phyloP scores from a whole-genome alignment of 2,113 vertebrate genomes.

The Sinocyclocheilus anophthalmus region DNA sequence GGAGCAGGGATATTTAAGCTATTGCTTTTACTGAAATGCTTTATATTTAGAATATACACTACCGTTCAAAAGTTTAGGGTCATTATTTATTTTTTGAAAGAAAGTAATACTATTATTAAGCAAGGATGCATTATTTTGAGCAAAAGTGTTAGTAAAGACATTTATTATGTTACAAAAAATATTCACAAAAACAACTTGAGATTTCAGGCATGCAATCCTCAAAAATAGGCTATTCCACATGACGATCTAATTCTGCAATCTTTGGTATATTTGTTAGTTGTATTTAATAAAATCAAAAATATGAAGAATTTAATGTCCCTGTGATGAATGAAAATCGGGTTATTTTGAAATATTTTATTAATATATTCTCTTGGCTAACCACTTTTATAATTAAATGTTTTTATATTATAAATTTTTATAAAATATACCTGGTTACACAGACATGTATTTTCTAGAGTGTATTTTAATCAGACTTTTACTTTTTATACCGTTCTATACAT shows the following conservation, averaged over 20 bases:
- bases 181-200: neutral
- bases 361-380: too few relatives aligned
- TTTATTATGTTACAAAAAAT: neutral
- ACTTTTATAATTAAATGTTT: too few relatives aligned
- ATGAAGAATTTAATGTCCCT: neutral
- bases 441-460: too few relatives aligned
- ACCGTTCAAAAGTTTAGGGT: neutral
- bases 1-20: neutral
- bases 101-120: neutral
- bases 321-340: neutral
- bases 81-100: neutral
- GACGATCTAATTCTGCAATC: neutral
- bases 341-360: neutral
- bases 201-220: neutral
- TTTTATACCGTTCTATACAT: neutral
- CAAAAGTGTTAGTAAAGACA: neutral
- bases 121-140: neutral
- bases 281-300: too few relatives aligned
- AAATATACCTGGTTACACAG: too few relatives aligned
- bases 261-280: neutral
- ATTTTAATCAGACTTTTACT: too few relatives aligned
- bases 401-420: too few relatives aligned
- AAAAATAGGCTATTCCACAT: neutral
- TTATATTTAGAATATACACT: neutral
- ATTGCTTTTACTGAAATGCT: neutral